Percentiles rank a stretch among this genome's conserved stretches.
These are phyloP conservation scores for Drosophila falleni DNA, from an alignment of 2,888 invertebrate species.

Conservation along the genomic window DNA sequence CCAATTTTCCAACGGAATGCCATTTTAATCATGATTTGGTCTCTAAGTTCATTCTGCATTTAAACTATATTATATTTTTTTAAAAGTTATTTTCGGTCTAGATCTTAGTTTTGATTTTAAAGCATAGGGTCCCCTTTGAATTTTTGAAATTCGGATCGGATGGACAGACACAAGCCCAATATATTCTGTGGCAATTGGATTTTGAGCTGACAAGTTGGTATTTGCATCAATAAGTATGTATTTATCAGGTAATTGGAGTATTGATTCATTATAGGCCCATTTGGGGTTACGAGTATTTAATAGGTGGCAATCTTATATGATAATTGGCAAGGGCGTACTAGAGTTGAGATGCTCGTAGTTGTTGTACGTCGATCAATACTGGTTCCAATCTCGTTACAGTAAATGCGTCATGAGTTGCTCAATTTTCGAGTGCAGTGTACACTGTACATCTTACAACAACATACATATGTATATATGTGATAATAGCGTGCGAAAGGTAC, in stretches of 20 bases:
- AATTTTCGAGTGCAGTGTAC: conserved; percentile 12
- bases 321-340: conserved; percentile 43
- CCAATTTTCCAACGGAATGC: no score
- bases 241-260: conserved; percentile 17
- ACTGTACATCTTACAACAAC: not conserved
- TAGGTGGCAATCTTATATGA: conserved; percentile 37
- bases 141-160: no score
- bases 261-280: conserved; percentile 28
- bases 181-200: not conserved
- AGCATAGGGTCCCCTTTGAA: no score
- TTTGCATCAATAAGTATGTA: conserved; percentile 33
- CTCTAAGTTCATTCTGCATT: no score
- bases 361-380: conserved; percentile 2
- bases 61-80: no score
- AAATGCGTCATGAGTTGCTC: conserved; percentile 6
- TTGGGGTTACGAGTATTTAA: conserved; percentile 37
- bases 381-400: not conserved
- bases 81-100: no score
- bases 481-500: conserved; percentile 1
- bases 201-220: conserved; percentile 16
- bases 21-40: no score
- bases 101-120: no score
- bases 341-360: conserved; percentile 24
- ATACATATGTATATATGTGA: not conserved
- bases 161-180: no score